A percentile compares a stretch with the other conserved stretches of the same genome.
phyloP scores from a whole-genome alignment of 2,113 vertebrate genomes.

The Cyanoramphus novaezelandiae region DNA sequence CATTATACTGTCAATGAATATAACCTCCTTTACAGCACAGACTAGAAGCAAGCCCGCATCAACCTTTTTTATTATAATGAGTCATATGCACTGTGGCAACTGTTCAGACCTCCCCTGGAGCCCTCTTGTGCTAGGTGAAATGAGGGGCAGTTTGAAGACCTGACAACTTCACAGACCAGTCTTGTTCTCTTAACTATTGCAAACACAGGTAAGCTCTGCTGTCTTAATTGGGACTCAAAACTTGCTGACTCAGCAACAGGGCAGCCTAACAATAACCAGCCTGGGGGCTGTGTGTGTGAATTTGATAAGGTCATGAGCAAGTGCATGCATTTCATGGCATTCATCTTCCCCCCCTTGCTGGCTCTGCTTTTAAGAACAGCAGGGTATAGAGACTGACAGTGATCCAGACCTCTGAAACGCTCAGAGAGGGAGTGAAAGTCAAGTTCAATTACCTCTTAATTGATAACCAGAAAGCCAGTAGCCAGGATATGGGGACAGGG shows the following conservation, averaged over 20 bases:
- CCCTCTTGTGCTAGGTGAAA: background rate
- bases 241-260: background rate
- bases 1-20: background rate
- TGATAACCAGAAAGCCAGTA: background rate
- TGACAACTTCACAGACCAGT: background rate
- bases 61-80: background rate
- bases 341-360: background rate
- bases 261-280: background rate
- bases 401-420: background rate
- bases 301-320: background rate
- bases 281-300: accelerated
- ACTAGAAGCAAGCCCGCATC: background rate
- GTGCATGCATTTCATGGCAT: background rate
- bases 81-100: background rate
- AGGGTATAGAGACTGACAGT: background rate
- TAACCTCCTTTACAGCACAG: background rate
- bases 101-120: background rate
- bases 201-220: background rate
- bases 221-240: background rate
- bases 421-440: background rate
- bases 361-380: background rate
- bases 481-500: background rate
- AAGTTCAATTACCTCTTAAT: background rate
- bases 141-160: background rate
- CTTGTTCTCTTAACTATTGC: background rate